These are phyloP conservation scores for Sebastes wilsoni DNA, from an alignment of 2,797 vertebrate species.

Conservation along the genomic window DNA sequence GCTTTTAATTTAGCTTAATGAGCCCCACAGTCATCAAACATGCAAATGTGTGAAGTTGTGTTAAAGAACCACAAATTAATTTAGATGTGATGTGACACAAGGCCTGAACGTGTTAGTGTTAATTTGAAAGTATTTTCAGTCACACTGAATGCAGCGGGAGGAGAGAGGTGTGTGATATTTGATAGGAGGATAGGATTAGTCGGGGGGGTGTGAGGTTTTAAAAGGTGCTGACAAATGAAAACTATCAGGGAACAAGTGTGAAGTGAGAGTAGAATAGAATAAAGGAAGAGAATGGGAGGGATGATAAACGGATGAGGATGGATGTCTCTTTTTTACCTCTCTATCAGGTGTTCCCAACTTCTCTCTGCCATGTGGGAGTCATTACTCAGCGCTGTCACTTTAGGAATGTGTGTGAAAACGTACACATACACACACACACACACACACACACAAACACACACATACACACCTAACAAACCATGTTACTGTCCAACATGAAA, in stretches of 20 bases:
- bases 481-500: slow-evolving; percentile 44
- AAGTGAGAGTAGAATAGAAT: not conserved
- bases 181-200: slow-evolving; percentile 12
- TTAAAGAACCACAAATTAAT: not conserved
- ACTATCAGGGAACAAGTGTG: slow-evolving; percentile 10
- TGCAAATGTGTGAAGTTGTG: not conserved
- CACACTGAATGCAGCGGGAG: not conserved
- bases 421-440: not conserved
- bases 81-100: not conserved
- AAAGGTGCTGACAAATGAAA: slow-evolving; percentile 4
- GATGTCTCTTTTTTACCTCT: slow-evolving; percentile 4
- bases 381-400: slow-evolving; percentile 54
- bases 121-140: slow-evolving; percentile 18
- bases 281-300: not conserved
- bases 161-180: slow-evolving; percentile 4
- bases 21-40: not conserved
- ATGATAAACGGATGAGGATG: slow-evolving; percentile 7
- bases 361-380: slow-evolving; percentile 23
- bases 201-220: not conserved
- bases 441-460: slow-evolving; percentile 4
- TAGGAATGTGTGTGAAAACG: slow-evolving; percentile 49
- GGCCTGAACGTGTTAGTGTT: not conserved
- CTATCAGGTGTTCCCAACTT: slow-evolving; percentile 18
- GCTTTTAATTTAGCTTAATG: not conserved
- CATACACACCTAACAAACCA: slow-evolving; percentile 14